phyloP scores from a whole-genome alignment of 2,888 invertebrate genomes.

The Alsophila aescularia region DNA sequence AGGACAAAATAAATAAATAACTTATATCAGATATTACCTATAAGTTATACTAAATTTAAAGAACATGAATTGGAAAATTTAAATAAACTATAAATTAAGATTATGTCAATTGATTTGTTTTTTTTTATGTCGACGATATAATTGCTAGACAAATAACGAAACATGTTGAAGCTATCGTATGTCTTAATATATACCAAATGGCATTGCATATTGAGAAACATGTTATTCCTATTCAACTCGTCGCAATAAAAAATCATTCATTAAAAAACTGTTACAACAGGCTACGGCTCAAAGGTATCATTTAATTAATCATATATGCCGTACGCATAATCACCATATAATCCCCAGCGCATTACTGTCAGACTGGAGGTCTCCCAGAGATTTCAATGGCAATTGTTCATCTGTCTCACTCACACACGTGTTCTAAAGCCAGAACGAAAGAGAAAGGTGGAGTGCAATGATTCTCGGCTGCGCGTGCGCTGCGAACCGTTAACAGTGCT shows the following conservation, averaged over 20 bases:
- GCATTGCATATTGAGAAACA: background rate
- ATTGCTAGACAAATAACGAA: too few relatives aligned
- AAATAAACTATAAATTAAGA: too few relatives aligned
- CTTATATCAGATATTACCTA: too few relatives aligned
- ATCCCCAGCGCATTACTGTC: conserved; percentile 38
- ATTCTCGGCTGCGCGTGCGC: conserved; percentile 59
- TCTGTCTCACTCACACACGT: conserved; percentile 47
- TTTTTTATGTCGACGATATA: too few relatives aligned
- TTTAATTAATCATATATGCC: conserved; percentile 25
- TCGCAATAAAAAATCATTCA: conserved; percentile 2
- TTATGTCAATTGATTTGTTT: too few relatives aligned
- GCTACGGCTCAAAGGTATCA: conserved; percentile 12
- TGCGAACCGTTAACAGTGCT: conserved; percentile 59
- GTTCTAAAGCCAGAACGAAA: conserved; percentile 31
- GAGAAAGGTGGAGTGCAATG: conserved; percentile 45
- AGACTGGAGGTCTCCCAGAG: conserved; percentile 62
- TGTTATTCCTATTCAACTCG: conserved; percentile 3
- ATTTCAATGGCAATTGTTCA: conserved; percentile 70
- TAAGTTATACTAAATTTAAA: too few relatives aligned
- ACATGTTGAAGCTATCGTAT: background rate
- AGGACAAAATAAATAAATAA: too few relatives aligned
- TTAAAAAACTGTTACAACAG: conserved; percentile 13
- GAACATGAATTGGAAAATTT: too few relatives aligned
- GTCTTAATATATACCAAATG: background rate
- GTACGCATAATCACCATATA: conserved; percentile 31